These are phyloP conservation scores for Numenius phaeopus DNA, from an alignment of 2,797 vertebrate species.

Conservation along the genomic window DNA sequence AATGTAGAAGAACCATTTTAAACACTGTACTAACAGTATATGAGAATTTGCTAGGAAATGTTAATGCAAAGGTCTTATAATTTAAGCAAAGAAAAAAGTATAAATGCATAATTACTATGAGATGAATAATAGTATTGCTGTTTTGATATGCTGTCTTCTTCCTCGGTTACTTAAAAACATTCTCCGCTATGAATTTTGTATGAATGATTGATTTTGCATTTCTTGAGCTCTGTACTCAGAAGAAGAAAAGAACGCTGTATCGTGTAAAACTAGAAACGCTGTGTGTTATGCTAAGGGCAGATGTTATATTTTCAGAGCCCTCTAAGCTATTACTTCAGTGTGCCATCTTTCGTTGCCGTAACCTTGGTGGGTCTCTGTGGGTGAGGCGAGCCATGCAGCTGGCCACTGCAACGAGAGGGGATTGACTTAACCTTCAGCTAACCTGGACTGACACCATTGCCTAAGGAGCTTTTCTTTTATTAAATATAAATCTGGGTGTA, in stretches of 20 bases:
- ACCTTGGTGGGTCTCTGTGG: background rate
- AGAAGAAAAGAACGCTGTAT: background rate
- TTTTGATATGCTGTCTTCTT: background rate
- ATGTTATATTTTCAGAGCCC: constrained; percentile 6
- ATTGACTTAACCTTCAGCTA: constrained; percentile 27
- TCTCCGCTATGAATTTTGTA: background rate
- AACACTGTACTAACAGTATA: background rate
- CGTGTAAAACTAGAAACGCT: background rate
- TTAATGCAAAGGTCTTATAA: background rate
- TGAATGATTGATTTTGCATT: background rate
- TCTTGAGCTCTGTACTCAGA: background rate
- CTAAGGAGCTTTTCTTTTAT: background rate
- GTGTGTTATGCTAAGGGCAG: background rate
- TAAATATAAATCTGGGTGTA: background rate
- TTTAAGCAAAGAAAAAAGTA: background rate
- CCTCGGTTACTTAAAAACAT: background rate
- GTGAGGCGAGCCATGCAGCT: background rate
- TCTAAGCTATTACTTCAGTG: background rate
- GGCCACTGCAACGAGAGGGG: background rate
- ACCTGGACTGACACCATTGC: background rate
- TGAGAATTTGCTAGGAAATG: background rate
- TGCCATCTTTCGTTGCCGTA: background rate
- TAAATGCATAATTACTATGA: background rate
- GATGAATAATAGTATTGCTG: background rate
- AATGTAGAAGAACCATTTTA: background rate